A percentile compares a stretch with the other conserved stretches of the same genome.
Evolutionary conservation across 2,888 invertebrate genomes (phyloP).

Genomic region (Andricus curvator): DNA sequence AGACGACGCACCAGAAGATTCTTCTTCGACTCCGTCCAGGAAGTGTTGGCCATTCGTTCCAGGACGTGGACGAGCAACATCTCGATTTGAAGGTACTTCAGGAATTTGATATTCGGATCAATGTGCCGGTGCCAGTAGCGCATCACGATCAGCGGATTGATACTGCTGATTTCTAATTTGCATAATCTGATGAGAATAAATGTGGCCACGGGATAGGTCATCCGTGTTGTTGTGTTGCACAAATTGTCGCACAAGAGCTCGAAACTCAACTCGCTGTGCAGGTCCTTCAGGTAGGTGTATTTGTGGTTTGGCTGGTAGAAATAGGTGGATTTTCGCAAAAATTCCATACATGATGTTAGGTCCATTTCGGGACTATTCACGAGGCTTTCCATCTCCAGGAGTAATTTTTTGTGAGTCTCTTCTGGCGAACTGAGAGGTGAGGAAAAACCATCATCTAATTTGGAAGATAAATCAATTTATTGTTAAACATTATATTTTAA

Average conservation of each 20-base stretch:
- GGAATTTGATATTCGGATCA: background rate
- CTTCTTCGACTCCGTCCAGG: background rate
- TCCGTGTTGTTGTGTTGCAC: background rate
- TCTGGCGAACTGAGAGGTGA: background rate
- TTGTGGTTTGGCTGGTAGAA: background rate
- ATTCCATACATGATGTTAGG: background rate
- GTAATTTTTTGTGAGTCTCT: background rate
- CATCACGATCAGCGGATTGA: background rate
- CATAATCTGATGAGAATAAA: background rate
- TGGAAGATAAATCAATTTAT: background rate
- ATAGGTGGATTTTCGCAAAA: background rate
- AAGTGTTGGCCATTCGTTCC: background rate
- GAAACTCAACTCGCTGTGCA: background rate
- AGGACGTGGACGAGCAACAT: background rate
- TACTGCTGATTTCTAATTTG: background rate
- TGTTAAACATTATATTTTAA: too few species aligned
- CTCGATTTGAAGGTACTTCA: background rate
- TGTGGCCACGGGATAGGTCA: background rate
- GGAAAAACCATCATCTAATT: background rate
- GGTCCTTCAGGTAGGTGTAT: background rate
- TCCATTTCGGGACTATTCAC: background rate
- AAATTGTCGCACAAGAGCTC: background rate
- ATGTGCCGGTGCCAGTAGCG: background rate
- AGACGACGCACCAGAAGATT: background rate
- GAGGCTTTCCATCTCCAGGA: background rate